Evolutionary conservation across 1,140 invertebrate species (phyloP).

Genomic region (Drosophila sucinea): DNA sequence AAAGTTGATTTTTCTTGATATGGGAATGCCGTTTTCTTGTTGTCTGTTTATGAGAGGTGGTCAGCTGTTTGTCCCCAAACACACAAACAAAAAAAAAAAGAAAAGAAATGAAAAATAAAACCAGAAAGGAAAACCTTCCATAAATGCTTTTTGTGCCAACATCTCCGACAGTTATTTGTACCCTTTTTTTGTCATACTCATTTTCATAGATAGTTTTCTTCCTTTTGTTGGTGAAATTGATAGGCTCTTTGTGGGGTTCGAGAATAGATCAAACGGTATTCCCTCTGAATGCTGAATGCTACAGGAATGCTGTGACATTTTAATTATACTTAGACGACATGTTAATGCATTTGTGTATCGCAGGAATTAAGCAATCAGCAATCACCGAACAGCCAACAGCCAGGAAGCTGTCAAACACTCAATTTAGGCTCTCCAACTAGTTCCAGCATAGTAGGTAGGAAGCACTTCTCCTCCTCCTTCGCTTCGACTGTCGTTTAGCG

Average conservation of each 20-base stretch:
- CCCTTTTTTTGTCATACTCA: conserved; percentile 8
- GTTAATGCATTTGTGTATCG: conserved; percentile 68
- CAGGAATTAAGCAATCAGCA: conserved; percentile 72
- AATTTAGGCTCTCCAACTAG: conserved; percentile 53
- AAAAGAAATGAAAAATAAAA: conserved; percentile 1
- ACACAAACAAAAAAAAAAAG: conserved; percentile 24
- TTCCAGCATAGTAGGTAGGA: not conserved
- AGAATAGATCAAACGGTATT: not conserved
- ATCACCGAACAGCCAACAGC: conserved; percentile 22
- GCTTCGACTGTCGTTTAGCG: conserved; percentile 49
- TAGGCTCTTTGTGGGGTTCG: not conserved
- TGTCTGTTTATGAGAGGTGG: conserved; percentile 38
- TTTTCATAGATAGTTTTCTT: not conserved
- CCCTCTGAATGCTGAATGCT: conserved; percentile 25
- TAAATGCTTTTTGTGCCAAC: not conserved
- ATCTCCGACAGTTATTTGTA: conserved; percentile 3
- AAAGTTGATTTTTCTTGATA: not conserved
- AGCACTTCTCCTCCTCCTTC: not conserved
- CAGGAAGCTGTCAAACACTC: conserved; percentile 60
- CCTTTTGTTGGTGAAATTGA: conserved; percentile 4
- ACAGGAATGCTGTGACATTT: conserved; percentile 59
- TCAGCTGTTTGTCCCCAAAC: conserved; percentile 37
- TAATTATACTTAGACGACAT: conserved; percentile 69
- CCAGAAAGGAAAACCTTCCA: conserved; percentile 28
- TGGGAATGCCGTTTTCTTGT: not conserved